These are phyloP conservation scores for Ophioninae sp. DNA, from an alignment of 2,888 invertebrate genomes.

Conservation along the genomic window DNA sequence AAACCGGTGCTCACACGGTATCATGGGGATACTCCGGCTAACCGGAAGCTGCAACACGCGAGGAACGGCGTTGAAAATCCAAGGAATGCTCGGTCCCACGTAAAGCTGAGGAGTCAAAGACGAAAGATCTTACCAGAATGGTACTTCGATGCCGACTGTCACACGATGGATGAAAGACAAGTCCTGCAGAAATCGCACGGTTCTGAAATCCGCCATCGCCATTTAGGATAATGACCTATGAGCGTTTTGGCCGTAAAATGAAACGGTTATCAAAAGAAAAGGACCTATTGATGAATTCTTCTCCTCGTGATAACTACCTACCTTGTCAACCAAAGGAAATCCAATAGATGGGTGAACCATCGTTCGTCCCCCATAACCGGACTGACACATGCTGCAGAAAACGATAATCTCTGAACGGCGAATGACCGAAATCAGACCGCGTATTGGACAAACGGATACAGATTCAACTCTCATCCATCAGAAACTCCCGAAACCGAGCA, in stretches of 20 bases:
- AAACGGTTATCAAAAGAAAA: too few relatives aligned
- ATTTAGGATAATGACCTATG: slow-evolving; percentile 56
- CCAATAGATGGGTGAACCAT: slow-evolving; percentile 27
- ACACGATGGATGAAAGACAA: neutral
- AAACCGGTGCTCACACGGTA: slow-evolving; percentile 20
- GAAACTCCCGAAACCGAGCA: slow-evolving; percentile 12
- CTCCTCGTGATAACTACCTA: slow-evolving; percentile 10
- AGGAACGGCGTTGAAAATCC: slow-evolving; percentile 46
- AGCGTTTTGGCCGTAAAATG: slow-evolving; percentile 36
- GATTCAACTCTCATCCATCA: slow-evolving; percentile 51
- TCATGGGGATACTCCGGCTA: slow-evolving; percentile 33
- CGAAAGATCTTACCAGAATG: slow-evolving; percentile 18
- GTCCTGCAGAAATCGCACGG: neutral
- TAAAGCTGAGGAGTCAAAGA: slow-evolving; percentile 1
- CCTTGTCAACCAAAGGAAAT: slow-evolving; percentile 65
- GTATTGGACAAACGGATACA: neutral
- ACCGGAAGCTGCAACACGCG: slow-evolving; percentile 54
- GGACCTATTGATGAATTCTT: too few relatives aligned
- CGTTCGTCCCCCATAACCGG: slow-evolving; percentile 13
- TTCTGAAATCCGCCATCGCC: slow-evolving; percentile 15
- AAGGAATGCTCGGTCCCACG: slow-evolving; percentile 1
- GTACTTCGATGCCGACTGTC: neutral
- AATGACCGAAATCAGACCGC: slow-evolving; percentile 27
- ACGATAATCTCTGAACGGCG: slow-evolving; percentile 19
- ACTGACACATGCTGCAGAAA: slow-evolving; percentile 2